Evolutionary conservation across 2,888 invertebrate genomes (phyloP).

Genomic region (Ophioninae sp.): DNA sequence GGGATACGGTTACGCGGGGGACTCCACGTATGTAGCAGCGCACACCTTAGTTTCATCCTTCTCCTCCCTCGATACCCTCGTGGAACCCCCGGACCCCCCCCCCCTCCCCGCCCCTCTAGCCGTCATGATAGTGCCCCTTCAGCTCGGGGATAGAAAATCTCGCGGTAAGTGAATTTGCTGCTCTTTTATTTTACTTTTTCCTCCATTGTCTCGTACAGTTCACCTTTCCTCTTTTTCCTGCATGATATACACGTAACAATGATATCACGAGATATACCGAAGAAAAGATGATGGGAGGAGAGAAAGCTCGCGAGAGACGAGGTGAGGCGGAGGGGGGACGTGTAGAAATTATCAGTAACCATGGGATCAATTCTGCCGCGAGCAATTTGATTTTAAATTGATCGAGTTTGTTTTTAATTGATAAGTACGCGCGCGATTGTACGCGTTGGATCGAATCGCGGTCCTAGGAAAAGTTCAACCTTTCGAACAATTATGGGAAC

Average conservation of each 20-base stretch:
- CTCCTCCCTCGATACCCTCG: slow-evolving; percentile 40
- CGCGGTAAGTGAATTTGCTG: slow-evolving; percentile 40
- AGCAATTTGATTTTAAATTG: too few relatives aligned
- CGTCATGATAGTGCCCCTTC: not conserved
- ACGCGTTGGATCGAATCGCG: too few relatives aligned
- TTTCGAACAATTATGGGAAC: too few relatives aligned
- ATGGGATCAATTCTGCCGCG: too few relatives aligned
- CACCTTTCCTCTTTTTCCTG: slow-evolving; percentile 13
- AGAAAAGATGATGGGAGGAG: not conserved
- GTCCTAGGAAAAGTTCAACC: too few relatives aligned
- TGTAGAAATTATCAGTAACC: too few relatives aligned
- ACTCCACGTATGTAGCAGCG: slow-evolving; percentile 43
- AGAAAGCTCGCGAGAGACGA: not conserved
- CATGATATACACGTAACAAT: slow-evolving; percentile 63
- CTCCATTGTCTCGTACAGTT: slow-evolving; percentile 52
- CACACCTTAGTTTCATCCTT: slow-evolving; percentile 30
- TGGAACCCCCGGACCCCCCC: not conserved
- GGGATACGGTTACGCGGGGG: slow-evolving; percentile 65
- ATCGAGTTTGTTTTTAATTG: too few relatives aligned
- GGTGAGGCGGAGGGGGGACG: too few relatives aligned
- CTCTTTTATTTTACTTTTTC: slow-evolving; percentile 48
- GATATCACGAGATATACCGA: slow-evolving; percentile 64
- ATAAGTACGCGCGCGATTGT: too few relatives aligned
- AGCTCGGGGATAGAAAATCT: slow-evolving; percentile 51
- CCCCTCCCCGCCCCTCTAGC: slow-evolving; percentile 14